A percentile compares a stretch with the other conserved stretches of the same genome.
These are phyloP conservation scores for Thereva unica DNA, from an alignment of 2,888 invertebrate species.

Conservation along the genomic window DNA sequence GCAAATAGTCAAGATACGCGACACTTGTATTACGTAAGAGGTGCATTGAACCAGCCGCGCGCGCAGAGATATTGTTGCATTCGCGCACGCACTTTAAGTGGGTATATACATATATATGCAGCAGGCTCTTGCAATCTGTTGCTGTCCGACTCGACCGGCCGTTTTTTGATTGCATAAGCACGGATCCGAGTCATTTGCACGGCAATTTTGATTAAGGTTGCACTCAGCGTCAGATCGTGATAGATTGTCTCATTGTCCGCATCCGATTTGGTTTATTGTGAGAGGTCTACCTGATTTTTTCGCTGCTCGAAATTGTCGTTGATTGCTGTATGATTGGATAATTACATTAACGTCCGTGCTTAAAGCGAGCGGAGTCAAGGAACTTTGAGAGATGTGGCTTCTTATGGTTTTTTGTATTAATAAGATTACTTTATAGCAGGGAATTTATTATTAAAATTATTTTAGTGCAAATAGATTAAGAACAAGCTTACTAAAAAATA, in stretches of 20 bases:
- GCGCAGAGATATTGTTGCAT: conserved; percentile 16
- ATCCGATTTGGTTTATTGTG: conserved; percentile 24
- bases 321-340: too few relatives aligned
- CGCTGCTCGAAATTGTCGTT: too few relatives aligned
- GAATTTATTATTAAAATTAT: too few relatives aligned
- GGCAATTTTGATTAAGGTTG: conserved; percentile 33
- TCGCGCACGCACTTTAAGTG: conserved; percentile 21
- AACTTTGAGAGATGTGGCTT: too few relatives aligned
- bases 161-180: conserved; percentile 30
- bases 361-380: too few relatives aligned
- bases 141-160: conserved; percentile 33
- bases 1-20: conserved; percentile 27
- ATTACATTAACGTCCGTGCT: too few relatives aligned
- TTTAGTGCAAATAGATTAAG: too few relatives aligned
- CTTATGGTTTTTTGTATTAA: too few relatives aligned
- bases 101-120: not conserved
- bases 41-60: conserved; percentile 32
- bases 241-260: conserved; percentile 29
- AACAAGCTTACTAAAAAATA: too few relatives aligned
- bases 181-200: conserved; percentile 30
- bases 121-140: not conserved
- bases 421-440: too few relatives aligned
- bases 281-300: conserved; percentile 9
- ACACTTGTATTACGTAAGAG: conserved; percentile 31
- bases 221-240: conserved; percentile 20